Percentiles rank a stretch among this genome's conserved stretches.
These are phyloP conservation scores for Unio delphinus DNA, from an alignment of 2,888 invertebrate genomes.

Conservation along the genomic window DNA sequence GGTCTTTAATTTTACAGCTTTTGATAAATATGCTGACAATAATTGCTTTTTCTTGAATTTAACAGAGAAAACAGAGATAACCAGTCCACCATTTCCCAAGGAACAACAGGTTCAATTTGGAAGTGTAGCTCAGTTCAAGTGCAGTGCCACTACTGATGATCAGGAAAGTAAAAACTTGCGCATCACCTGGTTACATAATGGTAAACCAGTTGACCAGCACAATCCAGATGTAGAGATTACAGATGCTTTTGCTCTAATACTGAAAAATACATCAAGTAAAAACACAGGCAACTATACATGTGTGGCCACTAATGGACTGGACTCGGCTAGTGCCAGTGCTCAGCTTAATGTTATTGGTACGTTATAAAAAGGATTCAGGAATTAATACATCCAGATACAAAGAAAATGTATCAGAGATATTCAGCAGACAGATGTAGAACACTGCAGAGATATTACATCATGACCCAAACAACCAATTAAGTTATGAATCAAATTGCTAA, in stretches of 20 bases:
- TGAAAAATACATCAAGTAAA: constrained; percentile 44
- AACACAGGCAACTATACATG: constrained; percentile 98
- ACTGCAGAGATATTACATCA: no score
- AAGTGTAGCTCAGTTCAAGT: constrained; percentile 45
- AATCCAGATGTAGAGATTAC: constrained; percentile 36
- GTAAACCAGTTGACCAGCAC: constrained; percentile 26
- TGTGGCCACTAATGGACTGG: constrained; percentile 89
- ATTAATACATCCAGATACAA: no score
- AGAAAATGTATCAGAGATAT: no score
- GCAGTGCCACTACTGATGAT: constrained; percentile 59
- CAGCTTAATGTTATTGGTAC: constrained; percentile 90
- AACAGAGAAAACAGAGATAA: constrained; percentile 55
- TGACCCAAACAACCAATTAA: no score
- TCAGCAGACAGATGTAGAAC: no score
- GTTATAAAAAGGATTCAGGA: constrained; percentile 1
- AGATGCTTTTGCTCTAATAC: constrained; percentile 34
- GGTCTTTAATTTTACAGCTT: not conserved
- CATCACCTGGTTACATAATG: constrained; percentile 52
- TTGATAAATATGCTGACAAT: not conserved
- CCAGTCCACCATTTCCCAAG: constrained; percentile 31
- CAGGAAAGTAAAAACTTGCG: constrained; percentile 73
- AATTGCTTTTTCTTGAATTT: constrained; percentile 2
- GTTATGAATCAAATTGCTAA: no score
- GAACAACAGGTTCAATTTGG: constrained; percentile 21
- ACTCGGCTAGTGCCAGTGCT: constrained; percentile 87